phyloP scores from a whole-genome alignment of 1,140 invertebrate species.

The Drosophila ercepeae region DNA sequence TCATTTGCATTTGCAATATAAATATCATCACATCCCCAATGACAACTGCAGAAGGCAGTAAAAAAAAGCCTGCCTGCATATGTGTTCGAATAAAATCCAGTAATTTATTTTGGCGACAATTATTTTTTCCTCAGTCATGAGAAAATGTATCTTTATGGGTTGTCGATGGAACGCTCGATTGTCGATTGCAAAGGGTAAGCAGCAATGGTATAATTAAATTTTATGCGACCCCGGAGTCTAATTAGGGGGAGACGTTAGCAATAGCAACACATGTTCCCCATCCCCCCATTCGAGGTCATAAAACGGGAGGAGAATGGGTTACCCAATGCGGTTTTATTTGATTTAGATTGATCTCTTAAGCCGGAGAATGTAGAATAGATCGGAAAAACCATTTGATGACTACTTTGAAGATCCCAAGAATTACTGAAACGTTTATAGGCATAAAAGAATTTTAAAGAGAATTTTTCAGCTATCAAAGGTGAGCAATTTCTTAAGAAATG shows the following conservation, averaged over 20 bases:
- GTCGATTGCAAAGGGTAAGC: constrained; percentile 37
- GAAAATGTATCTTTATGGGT: constrained; percentile 55
- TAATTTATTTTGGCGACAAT: constrained; percentile 59
- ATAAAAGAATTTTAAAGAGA: constrained; percentile 9
- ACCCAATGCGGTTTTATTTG: constrained; percentile 61
- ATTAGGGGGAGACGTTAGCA: constrained; percentile 46
- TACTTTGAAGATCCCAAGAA: constrained; percentile 11
- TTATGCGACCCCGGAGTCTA: constrained; percentile 68
- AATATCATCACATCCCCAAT: constrained; percentile 59
- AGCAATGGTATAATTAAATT: constrained; percentile 60
- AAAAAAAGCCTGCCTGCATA: constrained; percentile 2
- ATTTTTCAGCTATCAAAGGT: neutral
- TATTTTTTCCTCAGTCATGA: constrained; percentile 60
- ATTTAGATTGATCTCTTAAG: constrained; percentile 79
- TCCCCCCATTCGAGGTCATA: constrained; percentile 42
- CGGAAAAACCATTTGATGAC: constrained; percentile 12
- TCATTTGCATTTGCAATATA: constrained; percentile 60
- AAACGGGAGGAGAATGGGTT: constrained; percentile 44
- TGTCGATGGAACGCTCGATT: constrained; percentile 46
- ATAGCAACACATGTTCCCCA: constrained; percentile 47
- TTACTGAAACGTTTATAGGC: constrained; percentile 29
- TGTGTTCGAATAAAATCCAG: constrained; percentile 25
- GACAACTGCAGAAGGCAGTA: constrained; percentile 27
- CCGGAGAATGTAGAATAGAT: constrained; percentile 38
- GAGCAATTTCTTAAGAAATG: too few species aligned